These are phyloP conservation scores for Laticauda colubrina DNA, from an alignment of 2,113 vertebrate species.

Conservation along the genomic window DNA sequence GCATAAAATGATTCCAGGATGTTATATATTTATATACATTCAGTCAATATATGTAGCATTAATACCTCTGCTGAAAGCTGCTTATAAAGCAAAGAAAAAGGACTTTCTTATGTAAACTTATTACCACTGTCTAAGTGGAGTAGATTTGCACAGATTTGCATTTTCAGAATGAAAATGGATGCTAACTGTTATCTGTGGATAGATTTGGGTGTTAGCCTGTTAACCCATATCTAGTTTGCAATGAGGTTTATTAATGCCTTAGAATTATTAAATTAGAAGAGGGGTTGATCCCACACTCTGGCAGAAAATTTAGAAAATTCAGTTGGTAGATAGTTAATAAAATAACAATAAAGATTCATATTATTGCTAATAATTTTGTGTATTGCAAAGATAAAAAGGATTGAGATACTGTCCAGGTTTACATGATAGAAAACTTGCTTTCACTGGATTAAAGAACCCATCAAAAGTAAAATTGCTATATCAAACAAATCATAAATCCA, in stretches of 20 bases:
- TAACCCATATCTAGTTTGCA: neutral
- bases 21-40: constrained; percentile 7
- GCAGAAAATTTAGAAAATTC: neutral
- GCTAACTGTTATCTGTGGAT: neutral
- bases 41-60: constrained; percentile 26
- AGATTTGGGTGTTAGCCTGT: neutral
- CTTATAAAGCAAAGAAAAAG: constrained; percentile 13
- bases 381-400: neutral
- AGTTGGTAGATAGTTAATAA: neutral
- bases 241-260: neutral
- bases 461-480: neutral
- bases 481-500: neutral
- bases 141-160: neutral
- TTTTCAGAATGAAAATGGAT: neutral
- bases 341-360: neutral
- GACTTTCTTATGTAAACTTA: neutral
- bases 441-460: no score
- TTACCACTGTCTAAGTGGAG: neutral
- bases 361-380: neutral
- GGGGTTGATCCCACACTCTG: neutral
- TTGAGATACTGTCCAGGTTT: neutral
- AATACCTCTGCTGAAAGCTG: constrained; percentile 34
- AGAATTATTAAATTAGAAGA: neutral
- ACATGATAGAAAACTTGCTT: neutral
- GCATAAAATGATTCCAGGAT: constrained; percentile 36